These are phyloP conservation scores for Trematomus bernacchii DNA, from an alignment of 2,797 vertebrate species.

Conservation along the genomic window DNA sequence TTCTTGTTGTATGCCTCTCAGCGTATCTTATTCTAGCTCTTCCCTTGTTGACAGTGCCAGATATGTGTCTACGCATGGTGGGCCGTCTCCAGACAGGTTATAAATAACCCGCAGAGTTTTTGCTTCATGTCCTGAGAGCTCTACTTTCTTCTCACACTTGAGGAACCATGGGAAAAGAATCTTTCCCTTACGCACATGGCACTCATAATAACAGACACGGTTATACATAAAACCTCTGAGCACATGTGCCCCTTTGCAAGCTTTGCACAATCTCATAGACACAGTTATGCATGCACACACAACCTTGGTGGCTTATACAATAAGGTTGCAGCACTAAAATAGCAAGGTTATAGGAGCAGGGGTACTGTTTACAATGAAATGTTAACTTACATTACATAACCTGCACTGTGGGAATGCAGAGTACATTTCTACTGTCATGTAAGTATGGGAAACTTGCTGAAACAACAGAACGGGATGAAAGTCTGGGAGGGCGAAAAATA, in stretches of 20 bases:
- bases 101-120: slow-evolving; percentile 81
- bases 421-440: slow-evolving; percentile 61
- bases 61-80: slow-evolving; percentile 75
- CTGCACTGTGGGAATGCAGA: slow-evolving; percentile 67
- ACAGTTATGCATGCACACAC: slow-evolving; percentile 39
- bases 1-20: slow-evolving; percentile 57
- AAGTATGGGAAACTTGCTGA: slow-evolving; percentile 79
- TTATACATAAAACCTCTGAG: slow-evolving; percentile 68
- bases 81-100: slow-evolving; percentile 81
- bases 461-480: slow-evolving; percentile 70
- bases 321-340: slow-evolving; percentile 52
- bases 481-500: slow-evolving; percentile 58
- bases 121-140: slow-evolving; percentile 80
- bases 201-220: slow-evolving; percentile 72
- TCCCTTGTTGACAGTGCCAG: slow-evolving; percentile 76
- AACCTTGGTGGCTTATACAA: slow-evolving; percentile 40
- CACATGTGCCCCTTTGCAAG: slow-evolving; percentile 47
- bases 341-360: slow-evolving; percentile 63
- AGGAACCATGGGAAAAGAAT: slow-evolving; percentile 85
- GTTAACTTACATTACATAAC: slow-evolving; percentile 68
- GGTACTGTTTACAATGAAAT: slow-evolving; percentile 66
- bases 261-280: slow-evolving; percentile 54
- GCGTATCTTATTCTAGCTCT: slow-evolving; percentile 66
- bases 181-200: slow-evolving; percentile 82
- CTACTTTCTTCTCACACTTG: slow-evolving; percentile 83